phyloP scores from a whole-genome alignment of 2,113 vertebrate genomes.

The Nannospalax galili region DNA sequence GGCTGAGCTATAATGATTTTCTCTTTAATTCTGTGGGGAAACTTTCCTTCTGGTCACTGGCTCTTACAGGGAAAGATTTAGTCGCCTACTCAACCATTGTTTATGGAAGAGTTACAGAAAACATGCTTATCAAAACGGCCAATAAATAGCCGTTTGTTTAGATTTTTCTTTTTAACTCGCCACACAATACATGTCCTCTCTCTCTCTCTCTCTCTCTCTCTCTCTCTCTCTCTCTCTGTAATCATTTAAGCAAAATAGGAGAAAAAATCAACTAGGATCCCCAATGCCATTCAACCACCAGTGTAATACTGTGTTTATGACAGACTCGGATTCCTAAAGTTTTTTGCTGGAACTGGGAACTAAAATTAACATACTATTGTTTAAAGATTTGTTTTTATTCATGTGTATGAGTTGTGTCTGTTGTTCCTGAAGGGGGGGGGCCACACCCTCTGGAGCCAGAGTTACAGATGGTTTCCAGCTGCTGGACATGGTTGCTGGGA shows the following conservation, averaged over 20 bases:
- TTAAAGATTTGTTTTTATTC: neutral
- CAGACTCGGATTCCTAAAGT: neutral
- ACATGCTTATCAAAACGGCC: neutral
- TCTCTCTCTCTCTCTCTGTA: neutral
- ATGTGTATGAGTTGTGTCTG: neutral
- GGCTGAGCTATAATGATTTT: neutral
- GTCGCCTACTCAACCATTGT: neutral
- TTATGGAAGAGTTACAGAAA: neutral
- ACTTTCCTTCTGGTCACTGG: neutral
- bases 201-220: too few relatives aligned
- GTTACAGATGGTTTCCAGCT: neutral
- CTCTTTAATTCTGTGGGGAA: neutral
- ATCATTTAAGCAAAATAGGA: neutral
- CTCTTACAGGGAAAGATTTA: neutral
- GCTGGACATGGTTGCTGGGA: neutral
- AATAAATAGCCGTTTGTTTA: neutral
- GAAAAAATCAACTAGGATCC: neutral
- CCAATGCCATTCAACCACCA: neutral
- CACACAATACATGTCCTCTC: neutral
- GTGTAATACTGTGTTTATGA: neutral
- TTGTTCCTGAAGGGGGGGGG: neutral
- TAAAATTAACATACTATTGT: neutral
- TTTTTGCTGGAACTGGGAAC: neutral
- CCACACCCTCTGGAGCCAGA: neutral
- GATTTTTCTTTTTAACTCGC: constrained; percentile 9